Evolutionary conservation across 2,888 invertebrate species (phyloP), one percentile per base, ranked within the genome.

Genomic region (Drosophila bunnanda): DNA sequence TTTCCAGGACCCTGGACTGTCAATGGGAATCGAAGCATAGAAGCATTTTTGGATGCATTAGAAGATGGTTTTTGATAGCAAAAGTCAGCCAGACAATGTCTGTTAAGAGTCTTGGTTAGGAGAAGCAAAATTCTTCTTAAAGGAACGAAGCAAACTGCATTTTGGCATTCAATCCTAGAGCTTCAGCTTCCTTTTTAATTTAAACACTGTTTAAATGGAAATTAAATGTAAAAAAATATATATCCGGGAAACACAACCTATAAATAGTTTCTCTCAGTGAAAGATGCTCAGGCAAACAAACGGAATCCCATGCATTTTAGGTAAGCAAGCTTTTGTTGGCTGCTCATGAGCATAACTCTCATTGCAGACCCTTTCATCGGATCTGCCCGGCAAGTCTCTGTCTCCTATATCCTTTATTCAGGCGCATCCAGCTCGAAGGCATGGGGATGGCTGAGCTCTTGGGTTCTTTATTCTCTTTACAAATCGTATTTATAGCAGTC

Each of bases 401-500:
- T 17, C 25, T 32, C n/a, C 50, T 22, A 28, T 30, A 28, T 46
- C 41, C 41, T 56, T 50, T 53, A 52, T 68, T 22, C 34, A 17
- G 13, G 41, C 25, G 32, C 36, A 38, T 43, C 32, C 41, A 32
- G 50, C 28, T 38, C 15, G 9, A 20, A 9, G 12, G 28, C 48
- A 44, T 58, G 25, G 53, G 55, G 60, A 62, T 80, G 78, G 28
- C 28, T 46, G 25, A 25, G 44, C 30, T 17, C 48, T 30, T 17
- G 48, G 50, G 20, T 50, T 67, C 57, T 73, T 38, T 69, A 46
- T 46, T 28, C 28, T 30, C 36, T 61, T 68, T 88, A 86, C 78
- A 88, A 82, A 88, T 86, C 76, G 76, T 88, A 86, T 82, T 83
- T 82, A 86, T 88, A 74, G 78, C 72, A 76, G 71, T 69, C 34